Conservation (phyloP, 2,113 vertebrate species). For the Columba janthina region DNA sequence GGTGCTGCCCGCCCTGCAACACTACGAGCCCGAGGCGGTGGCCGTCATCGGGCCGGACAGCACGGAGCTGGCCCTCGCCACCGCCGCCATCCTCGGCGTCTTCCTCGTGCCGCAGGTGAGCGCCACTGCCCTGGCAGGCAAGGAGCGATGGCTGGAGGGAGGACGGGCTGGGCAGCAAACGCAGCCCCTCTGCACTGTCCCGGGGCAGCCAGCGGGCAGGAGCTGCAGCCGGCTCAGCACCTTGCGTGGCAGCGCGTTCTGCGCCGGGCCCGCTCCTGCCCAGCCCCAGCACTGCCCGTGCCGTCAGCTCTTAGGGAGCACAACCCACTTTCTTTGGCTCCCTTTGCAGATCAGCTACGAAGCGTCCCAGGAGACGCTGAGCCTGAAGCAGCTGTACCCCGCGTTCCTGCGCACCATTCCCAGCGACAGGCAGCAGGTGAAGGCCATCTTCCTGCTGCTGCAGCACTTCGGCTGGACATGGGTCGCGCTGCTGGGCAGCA, state of each 20-base stretch:
- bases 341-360: conserved; percentile 80
- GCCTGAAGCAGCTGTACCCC: conserved; percentile 73
- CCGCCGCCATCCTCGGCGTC: conserved; percentile 74
- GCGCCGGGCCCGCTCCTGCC: fast-evolving
- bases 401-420: conserved; percentile 84
- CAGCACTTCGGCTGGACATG: conserved; percentile 81
- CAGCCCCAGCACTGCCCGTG: neutral
- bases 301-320: fast-evolving
- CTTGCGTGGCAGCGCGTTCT: fast-evolving
- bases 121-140: fast-evolving
- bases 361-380: conserved; percentile 70
- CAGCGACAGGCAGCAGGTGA: conserved; percentile 74
- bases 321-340: neutral
- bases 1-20: neutral
- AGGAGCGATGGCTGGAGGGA: neutral
- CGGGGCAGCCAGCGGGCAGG: neutral
- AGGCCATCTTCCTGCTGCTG: conserved; percentile 75
- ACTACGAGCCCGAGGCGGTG: conserved; percentile 49
- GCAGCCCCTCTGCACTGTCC: neutral
- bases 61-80: conserved; percentile 47
- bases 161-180: neutral
- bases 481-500: conserved; percentile 77
- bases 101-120: conserved; percentile 82
- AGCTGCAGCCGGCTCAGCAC: fast-evolving
- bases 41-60: conserved; percentile 75